These are phyloP conservation scores for Arion vulgaris DNA, from an alignment of 1,140 invertebrate species.

Conservation along the genomic window DNA sequence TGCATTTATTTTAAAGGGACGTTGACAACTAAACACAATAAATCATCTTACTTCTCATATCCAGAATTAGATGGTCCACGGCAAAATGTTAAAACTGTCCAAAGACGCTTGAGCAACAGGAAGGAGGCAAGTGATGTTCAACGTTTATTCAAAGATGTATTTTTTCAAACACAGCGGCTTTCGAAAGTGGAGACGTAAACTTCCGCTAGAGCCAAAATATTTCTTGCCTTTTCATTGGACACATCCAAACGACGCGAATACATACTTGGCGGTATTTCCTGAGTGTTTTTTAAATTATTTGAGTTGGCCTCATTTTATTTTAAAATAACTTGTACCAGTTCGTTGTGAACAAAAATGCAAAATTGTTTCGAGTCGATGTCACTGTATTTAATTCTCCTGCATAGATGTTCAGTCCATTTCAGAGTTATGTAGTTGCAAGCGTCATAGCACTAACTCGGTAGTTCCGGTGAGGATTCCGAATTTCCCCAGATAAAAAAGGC, in stretches of 20 bases:
- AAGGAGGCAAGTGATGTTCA: background rate
- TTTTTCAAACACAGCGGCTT: constrained; percentile 23
- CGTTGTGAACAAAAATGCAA: too few species aligned
- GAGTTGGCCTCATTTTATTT: background rate
- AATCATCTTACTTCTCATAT: background rate
- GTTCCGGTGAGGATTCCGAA: too few species aligned
- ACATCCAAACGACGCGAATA: background rate
- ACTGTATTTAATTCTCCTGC: too few species aligned
- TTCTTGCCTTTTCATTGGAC: constrained; percentile 1
- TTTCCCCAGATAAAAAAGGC: too few species aligned
- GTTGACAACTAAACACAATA: background rate
- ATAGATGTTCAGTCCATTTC: too few species aligned
- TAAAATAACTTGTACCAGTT: too few species aligned
- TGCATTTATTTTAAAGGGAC: too few species aligned
- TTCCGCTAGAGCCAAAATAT: constrained; percentile 18
- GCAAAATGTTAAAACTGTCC: background rate
- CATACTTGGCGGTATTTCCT: constrained; percentile 23
- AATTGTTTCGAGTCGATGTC: too few species aligned
- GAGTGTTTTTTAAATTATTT: background rate
- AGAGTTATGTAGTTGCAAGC: too few species aligned
- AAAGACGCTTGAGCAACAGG: background rate
- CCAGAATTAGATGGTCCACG: background rate
- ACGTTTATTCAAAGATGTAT: background rate
- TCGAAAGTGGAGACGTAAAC: constrained; percentile 16
- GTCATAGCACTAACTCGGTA: too few species aligned